Conservation (phyloP, 2,113 vertebrate species). For the Cervus canadensis region DNA sequence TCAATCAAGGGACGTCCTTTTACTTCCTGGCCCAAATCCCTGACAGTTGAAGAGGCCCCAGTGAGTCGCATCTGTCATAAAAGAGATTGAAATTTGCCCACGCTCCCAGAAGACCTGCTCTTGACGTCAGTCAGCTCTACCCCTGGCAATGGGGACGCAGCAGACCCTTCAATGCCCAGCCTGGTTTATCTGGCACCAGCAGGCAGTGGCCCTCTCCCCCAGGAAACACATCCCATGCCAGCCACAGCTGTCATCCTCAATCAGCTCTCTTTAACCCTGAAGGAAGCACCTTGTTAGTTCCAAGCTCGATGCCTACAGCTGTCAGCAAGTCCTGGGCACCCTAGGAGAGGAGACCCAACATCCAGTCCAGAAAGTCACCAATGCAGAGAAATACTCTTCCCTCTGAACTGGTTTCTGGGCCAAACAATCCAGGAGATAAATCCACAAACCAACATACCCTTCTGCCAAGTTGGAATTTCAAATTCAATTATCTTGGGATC, state of each 20-base stretch:
- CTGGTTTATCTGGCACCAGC: neutral
- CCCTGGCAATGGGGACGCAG: fast-evolving
- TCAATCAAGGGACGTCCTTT: neutral
- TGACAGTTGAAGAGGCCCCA: neutral
- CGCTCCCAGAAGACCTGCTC: neutral
- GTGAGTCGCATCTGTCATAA: neutral
- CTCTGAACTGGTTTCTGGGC: neutral
- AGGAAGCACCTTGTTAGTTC: neutral
- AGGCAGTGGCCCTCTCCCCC: neutral
- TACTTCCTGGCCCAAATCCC: slow-evolving; percentile 11
- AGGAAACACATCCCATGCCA: neutral
- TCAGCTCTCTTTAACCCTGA: neutral
- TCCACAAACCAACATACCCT: neutral
- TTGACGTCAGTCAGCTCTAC: neutral
- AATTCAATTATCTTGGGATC: neutral
- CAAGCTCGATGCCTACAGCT: neutral
- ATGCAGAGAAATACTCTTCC: neutral
- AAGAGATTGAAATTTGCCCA: neutral
- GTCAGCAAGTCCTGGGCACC: neutral
- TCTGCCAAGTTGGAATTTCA: neutral
- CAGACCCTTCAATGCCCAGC: neutral
- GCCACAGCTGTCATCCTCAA: neutral
- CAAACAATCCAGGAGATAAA: neutral
- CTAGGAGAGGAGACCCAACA: neutral
- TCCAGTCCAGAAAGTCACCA: neutral